These are phyloP conservation scores for Remorina albescens DNA, from an alignment of 2,797 vertebrate genomes.

Conservation along the genomic window DNA sequence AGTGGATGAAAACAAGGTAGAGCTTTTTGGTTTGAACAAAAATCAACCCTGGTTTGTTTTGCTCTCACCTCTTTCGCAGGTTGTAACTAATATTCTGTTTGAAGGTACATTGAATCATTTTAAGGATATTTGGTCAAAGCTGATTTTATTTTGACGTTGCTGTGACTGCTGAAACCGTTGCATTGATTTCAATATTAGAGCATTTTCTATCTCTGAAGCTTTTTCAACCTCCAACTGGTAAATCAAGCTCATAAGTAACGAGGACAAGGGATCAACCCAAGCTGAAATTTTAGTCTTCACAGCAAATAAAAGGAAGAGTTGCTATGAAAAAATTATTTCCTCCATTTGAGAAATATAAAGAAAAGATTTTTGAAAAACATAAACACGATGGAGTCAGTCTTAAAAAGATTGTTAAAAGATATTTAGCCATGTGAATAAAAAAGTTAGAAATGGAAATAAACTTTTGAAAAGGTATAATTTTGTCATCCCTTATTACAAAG, in stretches of 20 bases:
- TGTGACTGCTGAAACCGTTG: too few relatives aligned
- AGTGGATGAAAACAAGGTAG: too few relatives aligned
- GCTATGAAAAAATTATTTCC: not conserved
- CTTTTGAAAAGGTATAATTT: too few relatives aligned
- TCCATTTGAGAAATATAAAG: constrained; percentile 4
- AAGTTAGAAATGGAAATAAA: not conserved
- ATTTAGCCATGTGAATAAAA: not conserved
- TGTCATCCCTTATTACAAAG: not conserved
- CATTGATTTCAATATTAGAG: not conserved
- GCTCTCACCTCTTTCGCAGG: too few relatives aligned
- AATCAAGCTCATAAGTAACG: not conserved
- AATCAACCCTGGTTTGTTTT: too few relatives aligned
- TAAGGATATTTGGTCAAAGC: too few relatives aligned
- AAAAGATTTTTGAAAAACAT: not conserved
- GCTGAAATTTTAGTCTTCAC: not conserved
- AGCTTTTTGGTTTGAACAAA: too few relatives aligned
- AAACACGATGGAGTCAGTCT: not conserved
- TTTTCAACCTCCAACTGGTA: not conserved
- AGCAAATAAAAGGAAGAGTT: not conserved
- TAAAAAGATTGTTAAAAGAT: not conserved
- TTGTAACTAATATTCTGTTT: too few relatives aligned
- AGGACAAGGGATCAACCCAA: not conserved
- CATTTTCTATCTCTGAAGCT: constrained; percentile 7
- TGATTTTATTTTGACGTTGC: too few relatives aligned
- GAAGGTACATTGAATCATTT: too few relatives aligned